Percentiles rank a stretch among this genome's conserved stretches.
Evolutionary conservation across 2,888 invertebrate genomes (phyloP).

Genomic region (Crossocerus cetratus): DNA sequence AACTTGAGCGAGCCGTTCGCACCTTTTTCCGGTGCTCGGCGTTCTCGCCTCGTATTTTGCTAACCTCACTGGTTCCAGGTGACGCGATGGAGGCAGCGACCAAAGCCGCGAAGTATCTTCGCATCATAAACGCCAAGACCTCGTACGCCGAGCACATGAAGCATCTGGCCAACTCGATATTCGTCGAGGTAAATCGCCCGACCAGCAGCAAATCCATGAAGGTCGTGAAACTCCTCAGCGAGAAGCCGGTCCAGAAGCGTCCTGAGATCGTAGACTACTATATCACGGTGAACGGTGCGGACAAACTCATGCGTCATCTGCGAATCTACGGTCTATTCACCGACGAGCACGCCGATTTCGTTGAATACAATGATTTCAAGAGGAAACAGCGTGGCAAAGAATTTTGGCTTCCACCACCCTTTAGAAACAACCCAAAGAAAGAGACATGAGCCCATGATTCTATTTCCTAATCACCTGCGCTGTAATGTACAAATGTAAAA

Average conservation of each 20-base stretch:
- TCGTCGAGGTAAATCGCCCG: conserved; percentile 89
- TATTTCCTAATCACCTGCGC: too few relatives aligned
- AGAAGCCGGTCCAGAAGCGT: conserved; percentile 85
- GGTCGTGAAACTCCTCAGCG: conserved; percentile 87
- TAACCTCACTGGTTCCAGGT: neutral
- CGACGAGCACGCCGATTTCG: conserved; percentile 93
- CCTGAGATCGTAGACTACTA: conserved; percentile 89
- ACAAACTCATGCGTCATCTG: conserved; percentile 84
- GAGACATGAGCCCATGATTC: too few relatives aligned
- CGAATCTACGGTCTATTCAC: conserved; percentile 88
- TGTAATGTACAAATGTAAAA: too few relatives aligned
- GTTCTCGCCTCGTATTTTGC: neutral
- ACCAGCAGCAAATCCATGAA: conserved; percentile 88
- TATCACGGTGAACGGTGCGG: conserved; percentile 89
- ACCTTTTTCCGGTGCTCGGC: too few relatives aligned
- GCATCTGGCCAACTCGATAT: conserved; percentile 90
- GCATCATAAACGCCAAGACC: conserved; percentile 84
- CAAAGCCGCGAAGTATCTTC: conserved; percentile 82
- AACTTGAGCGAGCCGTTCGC: neutral
- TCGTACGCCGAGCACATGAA: conserved; percentile 92
- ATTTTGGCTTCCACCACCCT: conserved; percentile 76
- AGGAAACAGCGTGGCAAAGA: conserved; percentile 87
- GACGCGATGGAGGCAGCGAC: neutral
- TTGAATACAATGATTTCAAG: conserved; percentile 89
- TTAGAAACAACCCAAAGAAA: conserved; percentile 55